phyloP scores from a whole-genome alignment of 1,140 invertebrate species.

The Aradophagus sp. region DNA sequence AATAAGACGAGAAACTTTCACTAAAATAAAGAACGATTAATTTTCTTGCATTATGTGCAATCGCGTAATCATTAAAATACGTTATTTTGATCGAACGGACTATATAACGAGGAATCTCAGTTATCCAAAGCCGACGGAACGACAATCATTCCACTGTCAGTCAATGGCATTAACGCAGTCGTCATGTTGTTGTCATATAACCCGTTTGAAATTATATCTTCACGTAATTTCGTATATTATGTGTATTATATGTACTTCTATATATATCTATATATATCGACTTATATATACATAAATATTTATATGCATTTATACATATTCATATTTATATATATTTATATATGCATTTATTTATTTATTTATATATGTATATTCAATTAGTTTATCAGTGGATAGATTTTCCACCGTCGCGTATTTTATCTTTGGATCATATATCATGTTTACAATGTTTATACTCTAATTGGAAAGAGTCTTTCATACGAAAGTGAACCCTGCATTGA shows the following conservation, averaged over 20 bases:
- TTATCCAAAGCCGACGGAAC: no score
- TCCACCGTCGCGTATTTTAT: conserved; percentile 35
- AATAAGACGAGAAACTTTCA: conserved; percentile 34
- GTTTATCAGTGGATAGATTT: conserved; percentile 34
- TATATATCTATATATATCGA: no score
- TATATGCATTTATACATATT: not conserved
- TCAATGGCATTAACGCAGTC: no score
- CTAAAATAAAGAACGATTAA: conserved; percentile 43
- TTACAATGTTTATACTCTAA: conserved; percentile 48
- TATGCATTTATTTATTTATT: conserved; percentile 7
- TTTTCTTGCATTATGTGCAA: conserved; percentile 39
- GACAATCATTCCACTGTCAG: no score
- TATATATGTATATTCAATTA: conserved; percentile 17
- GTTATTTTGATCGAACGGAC: conserved; percentile 23
- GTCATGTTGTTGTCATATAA: no score
- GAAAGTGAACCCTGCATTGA: conserved; percentile 56
- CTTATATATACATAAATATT: no score
- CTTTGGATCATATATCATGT: conserved; percentile 15
- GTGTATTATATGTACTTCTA: no score
- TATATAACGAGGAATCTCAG: conserved; percentile 13
- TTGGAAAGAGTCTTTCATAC: conserved; percentile 47
- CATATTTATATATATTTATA: conserved; percentile 3
- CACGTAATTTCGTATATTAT: no score
- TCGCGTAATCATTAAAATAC: conserved; percentile 42
- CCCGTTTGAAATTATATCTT: no score